Base-by-base conservation (phyloP, 2,113 vertebrate species). In the Tetraodon nigroviridis region DNA sequence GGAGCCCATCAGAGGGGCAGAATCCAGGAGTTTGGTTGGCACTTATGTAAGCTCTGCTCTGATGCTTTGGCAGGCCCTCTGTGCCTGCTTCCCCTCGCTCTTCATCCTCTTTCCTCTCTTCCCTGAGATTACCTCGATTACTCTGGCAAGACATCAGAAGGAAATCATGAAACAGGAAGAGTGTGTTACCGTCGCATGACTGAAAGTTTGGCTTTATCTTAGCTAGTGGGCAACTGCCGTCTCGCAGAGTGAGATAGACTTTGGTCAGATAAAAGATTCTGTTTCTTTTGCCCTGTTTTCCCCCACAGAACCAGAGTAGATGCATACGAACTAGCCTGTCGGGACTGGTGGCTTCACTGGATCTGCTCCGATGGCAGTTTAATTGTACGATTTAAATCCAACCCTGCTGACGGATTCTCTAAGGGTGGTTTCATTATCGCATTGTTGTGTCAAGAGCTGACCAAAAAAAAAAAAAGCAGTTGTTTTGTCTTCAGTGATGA, bases 101-200 rank as follows among this genome's bases (percentile, higher is more conserved):
- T 50, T 69, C 60, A 67, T 73, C 60, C 66, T 12, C 56, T 78
- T 58, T 51, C 67, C 54, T 71, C 56, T 73, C 59, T 61, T 75
- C 61, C 53, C 61, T 61, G 74, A 80, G 81, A 86, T 86, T 88
- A 80, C 81, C 81, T 80, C 65, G 59, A 85, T 80, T 79, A 69
- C 84, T 77, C 72, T 83, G 76, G 76, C 72, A 80, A 69, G 66
- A 75, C 83, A 80, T 86, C 68, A 80, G 64, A 86, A 54, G 54
- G 46, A 77, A 82, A 83, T 68, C 51, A 56, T 64, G 55, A 70
- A 79, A 71, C 55, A 41, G 67, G 37, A 69, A 44, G 67, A 72
- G 74, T 69, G 60, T 72, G 79, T 75, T 74, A 71, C 70, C 65
- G 56, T 69, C 66, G 79, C 68, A 52, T 75, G 71, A 77, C 60